phyloP scores from a whole-genome alignment of 2,113 vertebrate genomes.

The Phainopepla nitens region DNA sequence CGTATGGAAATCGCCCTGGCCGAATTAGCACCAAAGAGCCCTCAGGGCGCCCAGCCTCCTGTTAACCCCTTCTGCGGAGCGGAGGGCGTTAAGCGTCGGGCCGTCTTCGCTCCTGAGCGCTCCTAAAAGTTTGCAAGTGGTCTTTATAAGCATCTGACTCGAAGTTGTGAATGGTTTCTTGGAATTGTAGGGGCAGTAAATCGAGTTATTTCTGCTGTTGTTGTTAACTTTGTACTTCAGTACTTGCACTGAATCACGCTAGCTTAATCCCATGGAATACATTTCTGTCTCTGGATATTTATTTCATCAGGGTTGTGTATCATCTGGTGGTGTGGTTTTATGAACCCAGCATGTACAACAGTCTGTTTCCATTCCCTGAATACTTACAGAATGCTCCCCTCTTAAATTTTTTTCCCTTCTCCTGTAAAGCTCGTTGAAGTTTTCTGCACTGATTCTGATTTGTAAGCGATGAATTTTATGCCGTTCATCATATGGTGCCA shows the following conservation, averaged over 20 bases:
- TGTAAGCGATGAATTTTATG: neutral
- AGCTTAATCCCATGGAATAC: neutral
- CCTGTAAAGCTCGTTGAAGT: neutral
- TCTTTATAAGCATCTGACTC: neutral
- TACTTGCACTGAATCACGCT: neutral
- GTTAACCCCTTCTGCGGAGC: neutral
- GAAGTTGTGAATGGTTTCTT: neutral
- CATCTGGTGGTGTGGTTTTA: neutral
- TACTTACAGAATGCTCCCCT: neutral
- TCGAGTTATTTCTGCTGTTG: neutral
- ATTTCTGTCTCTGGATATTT: neutral
- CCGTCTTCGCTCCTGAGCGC: neutral
- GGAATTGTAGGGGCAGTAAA: neutral
- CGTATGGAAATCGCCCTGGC: neutral
- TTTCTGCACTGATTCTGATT: neutral
- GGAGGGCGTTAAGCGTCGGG: fast-evolving
- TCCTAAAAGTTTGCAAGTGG: neutral
- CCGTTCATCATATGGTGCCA: neutral
- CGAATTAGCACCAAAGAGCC: neutral
- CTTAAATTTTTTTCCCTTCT: neutral
- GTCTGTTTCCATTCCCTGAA: neutral
- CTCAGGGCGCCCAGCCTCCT: neutral
- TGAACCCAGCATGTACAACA: neutral
- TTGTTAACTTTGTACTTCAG: neutral
- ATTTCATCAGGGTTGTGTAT: neutral